Conservation (phyloP, 2,797 vertebrate genomes). For the Periophthalmus magnuspinnatus region DNA sequence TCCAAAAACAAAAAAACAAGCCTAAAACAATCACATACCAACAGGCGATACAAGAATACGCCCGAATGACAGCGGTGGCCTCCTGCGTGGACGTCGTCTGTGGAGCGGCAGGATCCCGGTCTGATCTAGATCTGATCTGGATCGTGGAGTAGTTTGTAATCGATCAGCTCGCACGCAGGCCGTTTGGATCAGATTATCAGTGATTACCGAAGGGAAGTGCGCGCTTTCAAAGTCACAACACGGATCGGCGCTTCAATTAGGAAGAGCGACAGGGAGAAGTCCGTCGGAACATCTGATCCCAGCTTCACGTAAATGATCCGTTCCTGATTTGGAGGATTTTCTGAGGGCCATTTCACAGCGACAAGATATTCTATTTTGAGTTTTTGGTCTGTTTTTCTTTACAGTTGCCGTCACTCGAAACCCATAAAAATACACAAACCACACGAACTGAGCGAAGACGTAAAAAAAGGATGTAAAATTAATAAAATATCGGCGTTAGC, state of each 20-base stretch:
- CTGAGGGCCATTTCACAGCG: no score
- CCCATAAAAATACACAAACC: no score
- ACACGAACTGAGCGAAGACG: no score
- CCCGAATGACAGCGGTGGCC: background rate
- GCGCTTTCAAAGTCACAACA: slow-evolving; percentile 20
- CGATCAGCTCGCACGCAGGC: slow-evolving; percentile 41
- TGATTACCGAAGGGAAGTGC: slow-evolving; percentile 36
- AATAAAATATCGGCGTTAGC: no score
- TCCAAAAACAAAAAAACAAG: background rate
- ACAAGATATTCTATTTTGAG: no score
- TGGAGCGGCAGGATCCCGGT: slow-evolving; percentile 2
- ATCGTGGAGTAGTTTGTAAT: slow-evolving; percentile 26
- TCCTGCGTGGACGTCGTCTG: background rate
- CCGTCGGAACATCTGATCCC: slow-evolving; percentile 10
- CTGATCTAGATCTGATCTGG: slow-evolving; percentile 36
- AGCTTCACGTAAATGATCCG: background rate
- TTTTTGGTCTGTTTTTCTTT: no score
- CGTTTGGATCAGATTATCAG: slow-evolving; percentile 38
- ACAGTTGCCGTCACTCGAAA: no score
- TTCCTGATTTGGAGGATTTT: no score
- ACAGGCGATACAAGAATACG: background rate
- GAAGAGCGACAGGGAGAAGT: slow-evolving; percentile 33
- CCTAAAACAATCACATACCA: no score
- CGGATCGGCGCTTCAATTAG: slow-evolving; percentile 39
- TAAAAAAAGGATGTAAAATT: background rate